Base-by-base conservation (phyloP, 2,797 vertebrate genomes). In the Pantherophis alleghaniensis region DNA sequence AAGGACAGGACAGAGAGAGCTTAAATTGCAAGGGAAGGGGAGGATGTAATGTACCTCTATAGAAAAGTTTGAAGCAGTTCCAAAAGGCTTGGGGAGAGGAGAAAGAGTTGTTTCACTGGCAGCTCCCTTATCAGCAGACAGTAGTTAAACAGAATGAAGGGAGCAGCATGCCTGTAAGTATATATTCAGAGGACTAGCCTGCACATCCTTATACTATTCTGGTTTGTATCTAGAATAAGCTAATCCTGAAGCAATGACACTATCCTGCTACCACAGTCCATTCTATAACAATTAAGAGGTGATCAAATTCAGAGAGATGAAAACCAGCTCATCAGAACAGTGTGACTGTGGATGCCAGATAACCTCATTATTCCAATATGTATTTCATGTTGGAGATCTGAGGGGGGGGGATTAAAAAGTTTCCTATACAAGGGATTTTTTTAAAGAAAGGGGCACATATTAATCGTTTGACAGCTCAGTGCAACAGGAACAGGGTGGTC, bases 181-280 rank as follows among this genome's bases (percentile, higher is more conserved):
- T 69, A 6, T 20, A 66, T 28, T 32, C n/a, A 83, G 7, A 83
- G 57, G 86, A 53, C 7, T 57, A 57, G 10, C 18, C 18, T 28
- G 32, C 26, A 61, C 10, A 74, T 61, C 56, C 53, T 59, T 12
- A n/a, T 18, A 32, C 26, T 28, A 26, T 20, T 6, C 93, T 95
- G 95, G 96, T 95, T 20, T 91, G 37, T 93, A 92, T 66, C 95
- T 95, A 93, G 94, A 96, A 92, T 90, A 93, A 92, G 90, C 87
- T 92, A 92, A 0, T 28, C 91, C 90, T 95, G 94, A 93, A 57
- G 42, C 47, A 53, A 91, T 92, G 94, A 95, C 95, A 94, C 94
- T 96, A 93, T 96, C 96, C 95, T 95, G 93, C 42, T 42, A 42
- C 42, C 42, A 42, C 42, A 42, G 42, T 91, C 93, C 47, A 56